Evolutionary conservation across 2,797 vertebrate genomes (phyloP).

Genomic region (Halcyon chelicuti): DNA sequence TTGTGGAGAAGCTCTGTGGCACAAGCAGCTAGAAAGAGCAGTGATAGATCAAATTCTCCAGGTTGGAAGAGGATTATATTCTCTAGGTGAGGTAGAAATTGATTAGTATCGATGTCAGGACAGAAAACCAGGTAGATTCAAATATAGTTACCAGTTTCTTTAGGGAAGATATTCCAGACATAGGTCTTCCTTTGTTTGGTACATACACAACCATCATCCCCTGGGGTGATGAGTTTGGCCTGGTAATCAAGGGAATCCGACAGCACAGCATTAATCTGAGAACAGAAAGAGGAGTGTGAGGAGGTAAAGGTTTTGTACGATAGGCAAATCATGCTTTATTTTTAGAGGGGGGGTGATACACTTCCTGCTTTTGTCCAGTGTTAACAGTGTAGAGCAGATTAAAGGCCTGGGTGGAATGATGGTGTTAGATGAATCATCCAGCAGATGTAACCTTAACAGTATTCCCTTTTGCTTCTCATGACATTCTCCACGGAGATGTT

Average conservation of each 20-base stretch:
- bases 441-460: background rate
- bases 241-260: constrained; percentile 74
- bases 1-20: background rate
- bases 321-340: background rate
- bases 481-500: background rate
- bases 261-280: constrained; percentile 81
- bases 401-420: background rate
- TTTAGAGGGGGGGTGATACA: background rate
- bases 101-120: background rate
- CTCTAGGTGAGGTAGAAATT: background rate
- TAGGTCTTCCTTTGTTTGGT: constrained; percentile 83
- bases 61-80: background rate
- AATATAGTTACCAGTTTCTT: constrained; percentile 73
- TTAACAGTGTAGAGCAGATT: background rate
- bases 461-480: background rate
- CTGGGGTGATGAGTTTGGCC: constrained; percentile 66
- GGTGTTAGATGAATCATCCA: background rate
- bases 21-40: background rate
- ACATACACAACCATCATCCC: constrained; percentile 79
- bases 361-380: background rate
- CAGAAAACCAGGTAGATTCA: background rate
- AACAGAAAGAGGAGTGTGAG: background rate
- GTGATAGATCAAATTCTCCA: background rate
- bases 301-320: background rate
- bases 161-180: constrained; percentile 84